Evolutionary conservation across 2,888 invertebrate species (phyloP), one percentile per base, ranked within the genome.

Genomic region (Cylindroiulus punctatus): DNA sequence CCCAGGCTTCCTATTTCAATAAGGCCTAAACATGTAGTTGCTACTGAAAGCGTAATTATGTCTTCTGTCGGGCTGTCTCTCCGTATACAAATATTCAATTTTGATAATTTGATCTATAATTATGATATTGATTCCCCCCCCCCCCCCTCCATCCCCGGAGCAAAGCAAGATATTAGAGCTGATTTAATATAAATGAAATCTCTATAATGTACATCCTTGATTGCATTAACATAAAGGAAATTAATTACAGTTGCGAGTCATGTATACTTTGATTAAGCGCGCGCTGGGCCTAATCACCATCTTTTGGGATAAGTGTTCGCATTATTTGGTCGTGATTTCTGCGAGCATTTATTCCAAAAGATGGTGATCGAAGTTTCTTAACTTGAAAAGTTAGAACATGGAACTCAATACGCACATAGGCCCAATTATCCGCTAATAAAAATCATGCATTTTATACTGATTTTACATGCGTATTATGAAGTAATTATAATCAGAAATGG

Each of bases 61-160:
- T 65, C 65, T 65, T 65, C 65, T 65, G 65, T 26, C 65, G 65
- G 65, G 65, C 65, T 36, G n/a, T n/a, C 36, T 65, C 26, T 26
- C 12, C 65, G 12, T 65, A 65, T 26, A 65, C 65, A 65, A 26
- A 65, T 65, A 65, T 65, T 65, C 65, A 65, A 65, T 65, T 65
- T 65, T 65, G 26, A 65, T 65, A 65, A 65, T 65, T 65, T n/a
- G 26, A 65, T n/a, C 65, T 65, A 65, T 26, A 65, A 65, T 65
- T 65, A 65, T 65, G 65, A 65, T 65, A 65, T 65, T 65, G 65
- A 65, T 65, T 65, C 65, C 65, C 65, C 65, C n/a, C n/a, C n/a
- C n/a, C n/a, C n/a, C n/a, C n/a, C n/a, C n/a, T n/a, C n/a, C n/a
- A n/a, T n/a, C n/a, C n/a, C 65, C 65, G 65, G 65, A 65, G 65